Base-by-base conservation (phyloP, 2,888 invertebrate genomes). In the Stenodera caucasica region DNA sequence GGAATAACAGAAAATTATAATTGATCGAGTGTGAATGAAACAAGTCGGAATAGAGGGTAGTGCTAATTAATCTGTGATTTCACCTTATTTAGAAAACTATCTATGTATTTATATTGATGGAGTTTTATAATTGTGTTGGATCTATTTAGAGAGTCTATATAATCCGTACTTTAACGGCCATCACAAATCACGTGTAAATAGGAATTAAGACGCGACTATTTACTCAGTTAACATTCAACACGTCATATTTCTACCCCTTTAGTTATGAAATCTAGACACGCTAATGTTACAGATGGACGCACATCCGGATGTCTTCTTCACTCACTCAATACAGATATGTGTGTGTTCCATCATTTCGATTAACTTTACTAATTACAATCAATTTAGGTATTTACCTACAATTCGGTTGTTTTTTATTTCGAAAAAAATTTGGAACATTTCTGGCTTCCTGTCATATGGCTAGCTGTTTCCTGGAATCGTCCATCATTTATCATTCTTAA, bases 401-500 rank as follows among this genome's bases (percentile, higher is more conserved):
- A n/a, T n/a, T n/a, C n/a, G n/a, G n/a, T n/a, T n/a, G n/a, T 32
- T 32, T 32, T 32, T 7, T 32, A 7, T 32, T 32, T 33, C 33
- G 2, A 33, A 33, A 33, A 32, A 32, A 32, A 2, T 2, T 8
- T 2, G 8, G 8, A 32, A 32, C 6, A 23, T 45, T 1, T 23
- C n/a, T 53, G 26, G 23, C 40, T 53, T 53, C 53, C 53, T 53
- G 53, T 35, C 53, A 18, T 45, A 4, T 21, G 23, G 53, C 30
- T 7, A 29, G 18, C 26, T 14, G 18, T 32, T 49, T 37, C 37
- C 33, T 14, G 40, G 35, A 37, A 32, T 14, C 30, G 32, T 26
- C 30, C 57, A 62, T 60, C 61, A 61, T 66, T 63, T 64, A 61
- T 66, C 63, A 63, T 66, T 60, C 61, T 58, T 63, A 63, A 50